Evolutionary conservation across 2,113 vertebrate species (phyloP).

Genomic region (Microtus pennsylvanicus): DNA sequence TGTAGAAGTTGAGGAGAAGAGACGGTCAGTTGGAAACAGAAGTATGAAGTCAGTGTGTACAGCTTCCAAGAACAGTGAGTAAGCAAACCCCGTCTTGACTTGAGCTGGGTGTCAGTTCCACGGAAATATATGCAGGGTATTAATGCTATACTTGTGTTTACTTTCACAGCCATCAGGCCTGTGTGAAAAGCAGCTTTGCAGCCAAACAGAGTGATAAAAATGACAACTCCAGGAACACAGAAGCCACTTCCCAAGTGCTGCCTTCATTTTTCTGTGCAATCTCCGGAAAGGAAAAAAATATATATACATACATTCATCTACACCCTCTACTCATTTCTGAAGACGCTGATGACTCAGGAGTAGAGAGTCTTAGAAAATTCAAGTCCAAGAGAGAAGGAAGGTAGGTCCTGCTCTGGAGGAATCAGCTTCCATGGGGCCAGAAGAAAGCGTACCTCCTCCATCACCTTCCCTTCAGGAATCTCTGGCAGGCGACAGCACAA

Average conservation of each 20-base stretch:
- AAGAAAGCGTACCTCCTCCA: not conserved
- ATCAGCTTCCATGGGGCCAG: not conserved
- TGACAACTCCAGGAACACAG: constrained; percentile 82
- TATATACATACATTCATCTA: not conserved
- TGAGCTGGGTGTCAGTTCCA: constrained; percentile 75
- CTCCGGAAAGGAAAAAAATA: constrained; percentile 46
- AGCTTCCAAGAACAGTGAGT: constrained; percentile 80
- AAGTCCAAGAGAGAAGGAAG: not conserved
- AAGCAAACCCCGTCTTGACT: constrained; percentile 78
- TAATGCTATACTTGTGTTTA: constrained; percentile 83
- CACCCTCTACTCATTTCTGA: constrained; percentile 16
- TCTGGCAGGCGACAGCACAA: not conserved
- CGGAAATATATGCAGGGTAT: constrained; percentile 81
- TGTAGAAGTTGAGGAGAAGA: constrained; percentile 77
- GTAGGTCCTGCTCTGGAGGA: not conserved
- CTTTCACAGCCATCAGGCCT: constrained; percentile 80
- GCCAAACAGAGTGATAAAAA: constrained; percentile 83
- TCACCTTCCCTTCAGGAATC: not conserved
- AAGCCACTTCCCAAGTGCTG: constrained; percentile 79
- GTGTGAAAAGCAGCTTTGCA: constrained; percentile 83
- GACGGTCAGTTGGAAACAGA: constrained; percentile 71
- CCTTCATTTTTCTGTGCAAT: constrained; percentile 71
- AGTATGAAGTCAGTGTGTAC: constrained; percentile 77
- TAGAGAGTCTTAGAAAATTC: constrained; percentile 3
- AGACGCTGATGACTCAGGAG: not conserved